phyloP scores from a whole-genome alignment of 30 jellyfish, hydroid and myxozoan species.

The Pseudorhiza aurosa region DNA sequence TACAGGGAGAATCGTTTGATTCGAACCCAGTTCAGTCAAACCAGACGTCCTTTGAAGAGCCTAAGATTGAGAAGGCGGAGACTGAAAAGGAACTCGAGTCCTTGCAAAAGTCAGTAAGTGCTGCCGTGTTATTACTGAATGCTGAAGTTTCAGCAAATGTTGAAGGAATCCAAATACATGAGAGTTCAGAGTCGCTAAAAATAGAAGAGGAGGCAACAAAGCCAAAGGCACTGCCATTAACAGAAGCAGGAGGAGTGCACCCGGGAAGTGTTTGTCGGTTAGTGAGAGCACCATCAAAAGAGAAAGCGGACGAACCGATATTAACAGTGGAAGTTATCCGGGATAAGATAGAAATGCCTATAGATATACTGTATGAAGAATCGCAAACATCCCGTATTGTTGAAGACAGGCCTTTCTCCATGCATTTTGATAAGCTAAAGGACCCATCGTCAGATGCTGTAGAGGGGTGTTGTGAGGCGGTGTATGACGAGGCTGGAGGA shows the following conservation, averaged over 20 bases:
- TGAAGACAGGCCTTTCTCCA: slow-evolving; percentile 40
- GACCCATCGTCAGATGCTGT: not conserved
- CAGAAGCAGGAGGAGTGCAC: no score
- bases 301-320: not conserved
- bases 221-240: no score
- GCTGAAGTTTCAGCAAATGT: not conserved
- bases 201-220: not conserved
- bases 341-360: slow-evolving; percentile 4
- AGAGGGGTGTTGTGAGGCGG: not conserved
- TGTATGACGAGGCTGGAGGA: not conserved
- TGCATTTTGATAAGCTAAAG: slow-evolving; percentile 21
- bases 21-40: not conserved
- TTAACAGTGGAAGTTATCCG: not conserved
- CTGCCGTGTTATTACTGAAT: not conserved
- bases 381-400: slow-evolving; percentile 22
- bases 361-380: slow-evolving; percentile 27
- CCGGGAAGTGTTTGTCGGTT: no score
- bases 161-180: not conserved
- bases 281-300: no score
- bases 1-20: slow-evolving; percentile 52
- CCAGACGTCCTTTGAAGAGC: slow-evolving; percentile 3
- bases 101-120: not conserved
- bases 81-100: not conserved
- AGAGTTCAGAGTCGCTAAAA: not conserved
- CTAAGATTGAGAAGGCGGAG: not conserved